phyloP scores from a whole-genome alignment of 1,140 invertebrate genomes.

The Ephestia elutella region DNA sequence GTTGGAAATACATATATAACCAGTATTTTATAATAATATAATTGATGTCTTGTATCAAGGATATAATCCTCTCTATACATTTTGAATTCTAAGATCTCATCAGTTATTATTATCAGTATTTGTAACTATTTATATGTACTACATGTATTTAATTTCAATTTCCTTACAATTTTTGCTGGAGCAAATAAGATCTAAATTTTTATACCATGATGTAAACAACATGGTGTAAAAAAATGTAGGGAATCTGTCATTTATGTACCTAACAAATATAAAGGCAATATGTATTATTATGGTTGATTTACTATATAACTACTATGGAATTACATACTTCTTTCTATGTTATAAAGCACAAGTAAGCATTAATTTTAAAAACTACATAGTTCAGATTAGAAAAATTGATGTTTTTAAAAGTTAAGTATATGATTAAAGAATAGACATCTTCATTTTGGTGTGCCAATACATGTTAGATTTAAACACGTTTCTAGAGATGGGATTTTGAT shows the following conservation, averaged over 20 bases:
- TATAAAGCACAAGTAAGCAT: too few relatives aligned
- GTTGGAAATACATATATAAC: constrained; percentile 4
- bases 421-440: not conserved
- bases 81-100: constrained; percentile 6
- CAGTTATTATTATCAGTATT: constrained; percentile 2
- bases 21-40: constrained; percentile 6
- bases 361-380: too few relatives aligned
- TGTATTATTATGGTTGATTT: too few relatives aligned
- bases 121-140: not conserved
- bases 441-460: not conserved
- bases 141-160: not conserved
- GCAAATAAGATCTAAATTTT: too few relatives aligned
- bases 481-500: not conserved
- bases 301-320: too few relatives aligned
- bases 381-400: too few relatives aligned
- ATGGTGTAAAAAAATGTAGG: too few relatives aligned
- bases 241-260: too few relatives aligned
- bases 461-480: not conserved
- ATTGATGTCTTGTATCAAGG: constrained; percentile 9
- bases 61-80: constrained; percentile 3
- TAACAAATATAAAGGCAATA: too few relatives aligned
- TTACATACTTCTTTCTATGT: too few relatives aligned
- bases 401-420: not conserved
- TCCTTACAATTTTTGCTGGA: too few relatives aligned
- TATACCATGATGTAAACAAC: too few relatives aligned